Evolutionary conservation across 35 echinoderm and acorn worm genomes (phyloP).

Genomic region (Lytechinus pictus): DNA sequence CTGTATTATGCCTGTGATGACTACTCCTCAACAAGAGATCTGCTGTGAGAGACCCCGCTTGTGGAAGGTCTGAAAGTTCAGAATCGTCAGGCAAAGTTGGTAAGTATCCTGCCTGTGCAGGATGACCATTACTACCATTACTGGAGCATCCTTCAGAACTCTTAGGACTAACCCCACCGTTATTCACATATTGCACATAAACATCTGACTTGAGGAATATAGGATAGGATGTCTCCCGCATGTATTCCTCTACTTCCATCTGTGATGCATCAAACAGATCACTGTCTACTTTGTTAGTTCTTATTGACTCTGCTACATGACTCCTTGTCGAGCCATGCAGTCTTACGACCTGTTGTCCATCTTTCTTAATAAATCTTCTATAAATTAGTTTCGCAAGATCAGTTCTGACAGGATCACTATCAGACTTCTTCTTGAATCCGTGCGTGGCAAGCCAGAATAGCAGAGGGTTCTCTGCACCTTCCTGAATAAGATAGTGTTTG

Average conservation of each 20-base stretch:
- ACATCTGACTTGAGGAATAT: constrained; percentile 91
- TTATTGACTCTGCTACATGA: constrained; percentile 67
- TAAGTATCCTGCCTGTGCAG: constrained; percentile 67
- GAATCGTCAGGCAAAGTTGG: constrained; percentile 89
- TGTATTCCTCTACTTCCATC: constrained; percentile 79
- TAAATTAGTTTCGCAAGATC: constrained; percentile 85
- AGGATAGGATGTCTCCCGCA: constrained; percentile 85
- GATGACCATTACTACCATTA: constrained; percentile 49
- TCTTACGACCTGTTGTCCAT: constrained; percentile 76
- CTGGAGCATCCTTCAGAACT: constrained; percentile 90
- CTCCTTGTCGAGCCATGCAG: constrained; percentile 63
- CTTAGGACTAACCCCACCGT: constrained; percentile 86
- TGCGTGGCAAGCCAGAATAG: constrained; percentile 94
- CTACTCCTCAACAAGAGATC: constrained; percentile 74
- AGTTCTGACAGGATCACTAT: constrained; percentile 66
- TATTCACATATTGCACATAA: constrained; percentile 98
- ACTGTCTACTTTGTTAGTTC: constrained; percentile 60
- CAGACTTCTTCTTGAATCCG: constrained; percentile 84
- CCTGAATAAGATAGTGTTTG: constrained; percentile 81
- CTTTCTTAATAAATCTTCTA: constrained; percentile 90
- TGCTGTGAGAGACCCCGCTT: constrained; percentile 70
- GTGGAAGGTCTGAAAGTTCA: constrained; percentile 73
- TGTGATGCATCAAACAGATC: constrained; percentile 84
- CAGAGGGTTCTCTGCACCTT: constrained; percentile 80
- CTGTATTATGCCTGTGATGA: constrained; percentile 60